Base-by-base conservation (phyloP, 2,888 invertebrate genomes). In the Nemurella pictetii region DNA sequence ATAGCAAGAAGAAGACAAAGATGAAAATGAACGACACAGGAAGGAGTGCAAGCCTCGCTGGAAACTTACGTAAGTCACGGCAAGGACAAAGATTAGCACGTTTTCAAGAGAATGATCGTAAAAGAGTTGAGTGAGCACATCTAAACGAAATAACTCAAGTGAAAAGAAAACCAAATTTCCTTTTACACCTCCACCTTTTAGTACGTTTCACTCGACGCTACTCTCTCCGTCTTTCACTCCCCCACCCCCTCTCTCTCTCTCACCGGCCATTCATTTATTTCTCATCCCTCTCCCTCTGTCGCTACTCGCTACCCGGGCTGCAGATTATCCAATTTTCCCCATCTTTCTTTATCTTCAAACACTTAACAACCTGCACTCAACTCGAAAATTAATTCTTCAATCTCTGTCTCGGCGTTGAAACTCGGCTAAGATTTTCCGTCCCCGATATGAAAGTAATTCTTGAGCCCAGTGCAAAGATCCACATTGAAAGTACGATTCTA, bases 71-170 rank as follows among this genome's bases (percentile, higher is more conserved):
- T n/a, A n/a, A n/a, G n/a, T n/a, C n/a, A n/a, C n/a, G n/a, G n/a
- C n/a, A n/a, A n/a, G n/a, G n/a, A n/a, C n/a, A n/a, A n/a, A n/a
- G n/a, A n/a, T n/a, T n/a, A n/a, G n/a, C n/a, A n/a, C 86, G 81
- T 84, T 86, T 86, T 85, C 86, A 73, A 81, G 80, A 80, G 29
- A 80, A 35, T 26, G 27, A 72, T 82, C 83, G 77, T 85, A 81
- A 86, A 86, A 86, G 84, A 85, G 85, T 86, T 85, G 86, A 85
- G 26, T 84, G 86, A 83, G 83, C 83, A 86, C 73, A 85, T 81
- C 82, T 74, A 80, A 85, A 83, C 85, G 86, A 86, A 85, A 84
- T 83, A 83, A 74, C 80, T 77, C 81, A 82, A 81, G 85, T 77
- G 84, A 30, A 75, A 84, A 84, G 80, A 84, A 84, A 84, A 78